Evolutionary conservation across 2,113 vertebrate species (phyloP), one percentile per base, ranked within the genome.

Genomic region (Gymnobelideus leadbeateri): DNA sequence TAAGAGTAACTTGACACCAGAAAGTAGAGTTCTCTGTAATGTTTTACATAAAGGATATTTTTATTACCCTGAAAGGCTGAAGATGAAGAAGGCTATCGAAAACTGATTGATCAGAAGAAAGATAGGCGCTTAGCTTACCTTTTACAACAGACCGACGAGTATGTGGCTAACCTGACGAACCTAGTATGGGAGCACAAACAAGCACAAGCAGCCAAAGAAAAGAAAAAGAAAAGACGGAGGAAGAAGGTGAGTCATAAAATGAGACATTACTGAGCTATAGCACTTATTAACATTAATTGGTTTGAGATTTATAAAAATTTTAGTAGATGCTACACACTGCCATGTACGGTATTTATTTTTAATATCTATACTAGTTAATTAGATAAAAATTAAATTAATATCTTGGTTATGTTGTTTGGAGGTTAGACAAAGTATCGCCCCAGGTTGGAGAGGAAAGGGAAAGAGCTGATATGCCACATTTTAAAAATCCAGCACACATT

Each of bases 21-120:
- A 8, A 16, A 7, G 12, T 31, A 37, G 84, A 47, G 14, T 93
- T 54, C 0, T 14, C 89, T 28, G 0, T 14, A n/a, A 16, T 5
- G 0, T 14, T 0, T 0, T 7, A 31, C 10, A 14, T 14, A 84
- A 1, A 28, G 57, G 51, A 31, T 43, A 0, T 57, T 77, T 95
- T 1, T 89, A 91, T 96, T 91, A 11, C 95, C n/a, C 96, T 89
- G 14, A 46, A 96, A 99, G 99, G 99, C 99, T 51, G 99, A 99
- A 98, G 99, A 99, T 97, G 99, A 99, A 98, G 99, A 99, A 96
- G 99, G 99, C 26, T 99, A 99, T 95, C 98, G 99, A 92, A 99
- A 99, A 91, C 98, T 99, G 2, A 99, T 99, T 19, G 99, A 99
- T 98, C 99, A 99, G 91, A 99, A 99, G 98, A 99, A 99, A 91